Evolutionary conservation across 37 sponge, comb jelly and placozoan genomes (phyloP), one percentile per base, ranked within the genome.

Genomic region (Agelas oroides): DNA sequence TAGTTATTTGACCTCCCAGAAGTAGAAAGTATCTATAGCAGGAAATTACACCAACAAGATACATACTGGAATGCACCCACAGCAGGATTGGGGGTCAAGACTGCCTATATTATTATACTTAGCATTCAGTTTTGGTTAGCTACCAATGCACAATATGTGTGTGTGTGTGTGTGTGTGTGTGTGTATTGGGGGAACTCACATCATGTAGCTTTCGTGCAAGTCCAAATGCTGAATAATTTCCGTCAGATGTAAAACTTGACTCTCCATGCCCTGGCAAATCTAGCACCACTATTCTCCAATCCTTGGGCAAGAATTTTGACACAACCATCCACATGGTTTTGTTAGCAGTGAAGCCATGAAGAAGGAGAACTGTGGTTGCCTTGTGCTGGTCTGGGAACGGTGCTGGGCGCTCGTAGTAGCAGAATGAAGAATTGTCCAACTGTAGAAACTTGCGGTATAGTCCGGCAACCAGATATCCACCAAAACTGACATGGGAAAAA

Each of bases 251-350:
- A 59, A 86, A 81, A 14, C 71, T 59, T 2, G 83, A 73, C 30
- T 89, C 87, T 46, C 94, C 94, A 54, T 93, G 94, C 0, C 88
- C 94, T 5, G 94, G 94, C 59, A 93, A 38, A 59, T 93, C 94
- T 32, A 82, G 61, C 21, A 89, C 65, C 19, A 93, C 64, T 0
- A 93, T 31, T 24, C 90, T n/a, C 94, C 94, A 93, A 18, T 60
- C 46, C 52, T 62, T 63, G 21, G 94, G 94, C 13, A 93, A 57
- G 41, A 58, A 71, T 17, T 53, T 41, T 13, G 73, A 39, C 66
- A 89, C 37, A 35, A 67, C 23, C 54, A 86, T 82, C 87, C 90
- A 89, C 63, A 64, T 76, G 0, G 62, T 65, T 77, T 89, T 93
- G 73, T 77, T 61, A 38, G 67, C 63, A 3, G 90, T 86, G 57